These are phyloP conservation scores for Antennarius maculatus DNA, from an alignment of 2,797 vertebrate species.

Conservation along the genomic window DNA sequence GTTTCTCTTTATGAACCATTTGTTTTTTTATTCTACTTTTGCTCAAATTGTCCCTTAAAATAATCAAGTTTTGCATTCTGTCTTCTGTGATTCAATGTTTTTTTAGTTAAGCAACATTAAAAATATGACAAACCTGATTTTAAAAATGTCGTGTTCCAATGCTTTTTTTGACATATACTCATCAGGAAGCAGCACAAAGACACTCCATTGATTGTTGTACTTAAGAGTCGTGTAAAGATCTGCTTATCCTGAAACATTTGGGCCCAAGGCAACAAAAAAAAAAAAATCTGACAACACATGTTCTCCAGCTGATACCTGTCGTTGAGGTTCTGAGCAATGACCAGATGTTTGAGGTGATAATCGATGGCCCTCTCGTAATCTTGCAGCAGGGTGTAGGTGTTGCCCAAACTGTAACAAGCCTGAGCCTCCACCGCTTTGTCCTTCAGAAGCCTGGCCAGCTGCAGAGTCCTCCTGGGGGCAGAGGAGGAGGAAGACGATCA, in stretches of 20 bases:
- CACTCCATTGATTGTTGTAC: too few species aligned
- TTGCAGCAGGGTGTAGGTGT: constrained; percentile 93
- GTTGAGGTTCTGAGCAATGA: constrained; percentile 90
- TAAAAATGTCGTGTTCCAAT: too few species aligned
- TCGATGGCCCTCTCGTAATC: constrained; percentile 95
- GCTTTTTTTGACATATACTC: too few species aligned
- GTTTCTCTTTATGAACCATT: too few species aligned
- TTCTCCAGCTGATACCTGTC: constrained; percentile 82
- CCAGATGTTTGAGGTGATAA: constrained; percentile 94
- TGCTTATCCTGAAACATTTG: constrained; percentile 30
- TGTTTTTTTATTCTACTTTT: too few species aligned
- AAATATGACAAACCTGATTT: too few species aligned
- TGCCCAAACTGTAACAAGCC: constrained; percentile 95
- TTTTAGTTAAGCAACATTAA: too few species aligned
- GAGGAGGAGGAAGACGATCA: constrained; percentile 43
- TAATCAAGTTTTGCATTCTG: too few species aligned
- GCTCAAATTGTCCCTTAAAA: too few species aligned
- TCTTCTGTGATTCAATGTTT: too few species aligned
- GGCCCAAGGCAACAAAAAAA: background rate
- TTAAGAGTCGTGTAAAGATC: background rate
- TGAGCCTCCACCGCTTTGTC: constrained; percentile 95
- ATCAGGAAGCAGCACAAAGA: too few species aligned
- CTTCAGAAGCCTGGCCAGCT: constrained; percentile 90
- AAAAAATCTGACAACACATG: constrained; percentile 27
- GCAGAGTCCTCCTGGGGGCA: constrained; percentile 87